Percentiles rank a stretch among this genome's conserved stretches.
phyloP scores from a whole-genome alignment of 37 sponge, comb jelly and placozoan genomes.

The Axinella damicornis region DNA sequence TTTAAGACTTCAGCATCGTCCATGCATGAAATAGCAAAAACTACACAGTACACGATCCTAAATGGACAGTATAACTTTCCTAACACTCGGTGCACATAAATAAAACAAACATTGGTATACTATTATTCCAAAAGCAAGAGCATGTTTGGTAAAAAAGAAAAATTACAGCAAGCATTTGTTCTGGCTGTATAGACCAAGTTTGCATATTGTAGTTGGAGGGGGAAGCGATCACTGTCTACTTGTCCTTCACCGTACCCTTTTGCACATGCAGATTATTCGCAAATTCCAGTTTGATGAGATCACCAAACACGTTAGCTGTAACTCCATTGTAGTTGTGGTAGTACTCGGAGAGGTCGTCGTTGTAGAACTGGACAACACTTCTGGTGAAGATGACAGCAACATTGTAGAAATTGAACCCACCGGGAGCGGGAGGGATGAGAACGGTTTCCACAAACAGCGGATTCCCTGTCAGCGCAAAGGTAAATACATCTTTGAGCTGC shows the following conservation, averaged over 20 bases:
- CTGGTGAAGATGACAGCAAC: not conserved
- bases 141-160: too few species aligned
- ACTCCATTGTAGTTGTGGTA: constrained; percentile 1
- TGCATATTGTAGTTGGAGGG: too few species aligned
- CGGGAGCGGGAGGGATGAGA: not conserved
- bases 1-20: too few species aligned
- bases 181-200: too few species aligned
- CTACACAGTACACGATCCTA: too few species aligned
- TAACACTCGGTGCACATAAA: too few species aligned
- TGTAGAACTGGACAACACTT: not conserved
- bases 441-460: constrained; percentile 1
- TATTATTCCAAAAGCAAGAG: too few species aligned
- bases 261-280: not conserved
- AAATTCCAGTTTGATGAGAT: not conserved
- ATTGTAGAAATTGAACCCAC: not conserved
- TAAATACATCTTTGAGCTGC: not conserved
- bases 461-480: not conserved
- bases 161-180: too few species aligned
- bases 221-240: too few species aligned
- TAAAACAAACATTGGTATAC: too few species aligned
- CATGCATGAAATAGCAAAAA: too few species aligned
- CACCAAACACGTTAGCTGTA: not conserved
- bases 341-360: not conserved
- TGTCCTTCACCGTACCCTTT: not conserved
- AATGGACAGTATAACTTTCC: too few species aligned